Evolutionary conservation across 2,888 invertebrate genomes (phyloP).

Genomic region (Euphydryas editha): DNA sequence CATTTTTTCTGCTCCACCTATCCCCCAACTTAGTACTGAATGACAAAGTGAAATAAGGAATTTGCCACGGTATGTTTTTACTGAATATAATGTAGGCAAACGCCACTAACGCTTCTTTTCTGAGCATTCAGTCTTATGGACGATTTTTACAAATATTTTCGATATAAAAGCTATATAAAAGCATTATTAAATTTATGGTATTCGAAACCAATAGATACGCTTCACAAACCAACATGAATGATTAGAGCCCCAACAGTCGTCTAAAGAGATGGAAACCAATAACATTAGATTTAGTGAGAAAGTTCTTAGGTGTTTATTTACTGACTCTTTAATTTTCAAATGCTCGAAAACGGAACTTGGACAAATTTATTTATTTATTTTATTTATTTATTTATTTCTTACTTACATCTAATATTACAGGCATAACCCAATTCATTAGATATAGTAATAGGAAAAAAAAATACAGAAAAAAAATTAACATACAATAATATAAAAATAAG

Average conservation of each 20-base stretch:
- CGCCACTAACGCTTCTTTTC: conserved; percentile 10
- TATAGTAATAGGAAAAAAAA: too few relatives aligned
- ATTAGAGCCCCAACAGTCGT: conserved; percentile 16
- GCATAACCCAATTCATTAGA: too few relatives aligned
- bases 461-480: too few relatives aligned
- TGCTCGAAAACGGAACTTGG: conserved; percentile 18
- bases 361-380: too few relatives aligned
- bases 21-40: conserved; percentile 10
- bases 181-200: conserved; percentile 17
- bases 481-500: too few relatives aligned
- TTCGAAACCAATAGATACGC: conserved; percentile 18
- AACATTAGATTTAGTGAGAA: conserved; percentile 18
- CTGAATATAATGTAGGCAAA: conserved; percentile 6
- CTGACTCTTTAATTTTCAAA: conserved; percentile 18
- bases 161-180: too few relatives aligned
- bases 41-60: conserved; percentile 8
- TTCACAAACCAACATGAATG: conserved; percentile 15
- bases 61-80: conserved; percentile 10
- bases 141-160: conserved; percentile 9
- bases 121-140: conserved; percentile 5
- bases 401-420: too few relatives aligned
- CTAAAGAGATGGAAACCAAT: conserved; percentile 18
- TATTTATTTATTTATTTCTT: too few relatives aligned
- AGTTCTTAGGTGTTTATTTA: conserved; percentile 18
- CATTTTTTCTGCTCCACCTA: conserved; percentile 9